Percentiles rank a stretch among this genome's conserved stretches.
Evolutionary conservation across 1,140 invertebrate species (phyloP).

Genomic region (Probaryconus sp.): DNA sequence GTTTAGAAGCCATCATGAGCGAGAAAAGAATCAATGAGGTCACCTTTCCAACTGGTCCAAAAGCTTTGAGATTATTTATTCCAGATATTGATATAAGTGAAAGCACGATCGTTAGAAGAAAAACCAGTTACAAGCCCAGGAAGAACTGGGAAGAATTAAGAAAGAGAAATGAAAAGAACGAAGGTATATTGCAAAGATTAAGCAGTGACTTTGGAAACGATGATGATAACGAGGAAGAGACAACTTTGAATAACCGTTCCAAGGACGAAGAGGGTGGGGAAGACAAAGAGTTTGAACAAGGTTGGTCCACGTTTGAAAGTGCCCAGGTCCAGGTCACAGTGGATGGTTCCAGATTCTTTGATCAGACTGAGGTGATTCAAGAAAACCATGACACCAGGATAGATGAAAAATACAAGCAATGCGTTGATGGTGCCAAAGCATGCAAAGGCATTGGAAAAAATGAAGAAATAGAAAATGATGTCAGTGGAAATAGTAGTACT

Average conservation of each 20-base stretch:
- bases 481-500: background rate
- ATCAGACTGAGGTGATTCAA: slow-evolving; percentile 22
- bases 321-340: slow-evolving; percentile 38
- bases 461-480: background rate
- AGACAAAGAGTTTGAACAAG: slow-evolving; percentile 27
- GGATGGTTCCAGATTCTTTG: slow-evolving; percentile 52
- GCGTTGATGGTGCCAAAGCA: slow-evolving; percentile 67
- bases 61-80: slow-evolving; percentile 78
- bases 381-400: slow-evolving; percentile 67
- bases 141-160: slow-evolving; percentile 77
- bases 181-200: slow-evolving; percentile 70
- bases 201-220: slow-evolving; percentile 71
- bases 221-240: slow-evolving; percentile 68
- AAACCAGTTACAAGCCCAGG: slow-evolving; percentile 76
- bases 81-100: slow-evolving; percentile 79
- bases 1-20: slow-evolving; percentile 77
- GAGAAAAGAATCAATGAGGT: slow-evolving; percentile 73
- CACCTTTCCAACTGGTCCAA: slow-evolving; percentile 78
- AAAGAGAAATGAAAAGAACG: slow-evolving; percentile 75
- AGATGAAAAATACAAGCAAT: slow-evolving; percentile 75
- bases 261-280: background rate
- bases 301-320: slow-evolving; percentile 59
- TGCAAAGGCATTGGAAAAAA: slow-evolving; percentile 12
- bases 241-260: slow-evolving; percentile 5
- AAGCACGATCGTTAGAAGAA: slow-evolving; percentile 74